Percentiles rank a stretch among this genome's conserved stretches.
phyloP scores from a whole-genome alignment of 2,888 invertebrate genomes.

The Gerris lacustris region DNA sequence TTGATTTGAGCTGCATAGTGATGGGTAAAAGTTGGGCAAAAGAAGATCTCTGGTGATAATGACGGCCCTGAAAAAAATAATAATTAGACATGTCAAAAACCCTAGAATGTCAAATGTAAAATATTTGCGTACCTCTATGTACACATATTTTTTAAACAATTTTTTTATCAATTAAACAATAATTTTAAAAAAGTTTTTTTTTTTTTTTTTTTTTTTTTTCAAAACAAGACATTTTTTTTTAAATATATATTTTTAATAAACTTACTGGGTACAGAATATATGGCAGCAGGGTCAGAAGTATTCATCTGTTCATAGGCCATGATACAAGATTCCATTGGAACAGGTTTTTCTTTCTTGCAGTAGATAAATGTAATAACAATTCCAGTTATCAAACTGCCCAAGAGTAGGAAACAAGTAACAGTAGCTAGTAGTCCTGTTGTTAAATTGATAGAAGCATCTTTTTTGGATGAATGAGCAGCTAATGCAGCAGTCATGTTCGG shows the following conservation, averaged over 20 bases:
- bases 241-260: neutral
- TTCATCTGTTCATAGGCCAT: neutral
- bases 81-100: neutral
- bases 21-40: constrained; percentile 26
- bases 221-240: neutral
- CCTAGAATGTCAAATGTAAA: neutral
- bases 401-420: neutral
- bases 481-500: neutral
- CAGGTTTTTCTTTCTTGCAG: neutral
- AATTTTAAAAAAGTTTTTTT: neutral
- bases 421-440: neutral
- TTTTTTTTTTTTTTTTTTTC: neutral
- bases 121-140: neutral
- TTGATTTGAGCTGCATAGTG: constrained; percentile 23
- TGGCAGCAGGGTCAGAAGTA: neutral
- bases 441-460: neutral
- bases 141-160: neutral
- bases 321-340: constrained; percentile 7
- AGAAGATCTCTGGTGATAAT: constrained; percentile 14
- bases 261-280: constrained; percentile 8
- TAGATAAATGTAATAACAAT: neutral
- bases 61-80: constrained; percentile 2
- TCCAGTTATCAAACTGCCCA: neutral
- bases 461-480: neutral
- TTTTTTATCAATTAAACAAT: neutral